Percentiles rank a stretch among this genome's conserved stretches.
phyloP scores from a whole-genome alignment of 2,888 invertebrate genomes.

The Pterostichus niger region DNA sequence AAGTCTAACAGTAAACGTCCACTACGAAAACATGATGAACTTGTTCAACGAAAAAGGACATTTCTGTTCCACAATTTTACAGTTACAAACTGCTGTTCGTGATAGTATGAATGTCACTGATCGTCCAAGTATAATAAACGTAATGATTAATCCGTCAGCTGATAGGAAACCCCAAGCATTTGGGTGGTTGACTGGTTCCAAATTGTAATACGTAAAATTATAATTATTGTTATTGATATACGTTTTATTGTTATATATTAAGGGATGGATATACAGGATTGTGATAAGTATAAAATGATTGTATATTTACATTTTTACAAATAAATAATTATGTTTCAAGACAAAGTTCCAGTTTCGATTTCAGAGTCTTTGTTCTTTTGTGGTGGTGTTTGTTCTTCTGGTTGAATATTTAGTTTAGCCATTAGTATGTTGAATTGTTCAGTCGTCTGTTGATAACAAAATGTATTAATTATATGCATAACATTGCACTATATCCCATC shows the following conservation, averaged over 20 bases:
- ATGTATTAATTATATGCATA: constrained; percentile 1
- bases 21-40: constrained; percentile 94
- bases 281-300: background rate
- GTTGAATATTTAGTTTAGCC: constrained; percentile 35
- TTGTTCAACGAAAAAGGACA: constrained; percentile 91
- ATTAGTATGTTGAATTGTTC: constrained; percentile 40
- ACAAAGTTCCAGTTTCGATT: background rate
- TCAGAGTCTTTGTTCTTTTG: background rate
- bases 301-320: constrained; percentile 45
- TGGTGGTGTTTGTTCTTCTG: background rate
- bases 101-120: constrained; percentile 84
- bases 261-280: background rate
- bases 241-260: constrained; percentile 34
- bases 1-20: constrained; percentile 86
- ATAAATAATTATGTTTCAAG: constrained; percentile 15
- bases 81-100: constrained; percentile 86
- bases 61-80: constrained; percentile 87
- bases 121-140: constrained; percentile 92
- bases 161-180: constrained; percentile 95
- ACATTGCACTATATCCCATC: background rate
- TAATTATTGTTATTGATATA: constrained; percentile 1
- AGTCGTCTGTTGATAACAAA: background rate
- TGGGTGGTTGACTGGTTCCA: constrained; percentile 95
- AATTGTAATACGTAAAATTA: constrained; percentile 81
- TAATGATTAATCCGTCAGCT: constrained; percentile 92